Percentiles rank a stretch among this genome's conserved stretches.
Evolutionary conservation across 2,888 invertebrate genomes (phyloP).

Genomic region (Brenthis hecate): DNA sequence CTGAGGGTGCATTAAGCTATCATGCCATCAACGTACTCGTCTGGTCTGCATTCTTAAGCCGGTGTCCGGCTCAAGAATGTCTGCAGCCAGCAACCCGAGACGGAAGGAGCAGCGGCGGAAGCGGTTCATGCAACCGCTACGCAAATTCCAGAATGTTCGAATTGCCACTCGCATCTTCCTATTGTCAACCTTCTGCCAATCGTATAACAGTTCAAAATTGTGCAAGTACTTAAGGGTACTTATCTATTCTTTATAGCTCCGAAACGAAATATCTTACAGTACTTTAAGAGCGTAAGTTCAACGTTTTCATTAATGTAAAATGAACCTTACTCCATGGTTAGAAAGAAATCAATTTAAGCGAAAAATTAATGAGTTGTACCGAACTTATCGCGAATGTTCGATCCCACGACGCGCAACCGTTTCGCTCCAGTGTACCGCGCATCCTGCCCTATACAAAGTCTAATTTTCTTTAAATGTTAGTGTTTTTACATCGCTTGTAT

Average conservation of each 20-base stretch:
- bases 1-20: slow-evolving; percentile 70
- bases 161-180: slow-evolving; percentile 29
- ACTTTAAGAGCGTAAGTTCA: slow-evolving; percentile 42
- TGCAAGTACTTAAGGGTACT: slow-evolving; percentile 37
- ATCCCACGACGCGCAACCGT: slow-evolving; percentile 74
- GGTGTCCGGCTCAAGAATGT: slow-evolving; percentile 74
- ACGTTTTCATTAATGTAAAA: slow-evolving; percentile 28
- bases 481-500: slow-evolving; percentile 39
- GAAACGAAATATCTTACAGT: slow-evolving; percentile 50
- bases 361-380: slow-evolving; percentile 40
- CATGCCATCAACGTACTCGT: slow-evolving; percentile 65
- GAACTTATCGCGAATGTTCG: slow-evolving; percentile 55
- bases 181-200: slow-evolving; percentile 44
- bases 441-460: slow-evolving; percentile 71
- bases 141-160: slow-evolving; percentile 47
- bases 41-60: slow-evolving; percentile 72
- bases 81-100: slow-evolving; percentile 77
- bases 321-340: neutral
- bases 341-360: slow-evolving; percentile 44
- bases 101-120: slow-evolving; percentile 80
- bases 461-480: slow-evolving; percentile 64
- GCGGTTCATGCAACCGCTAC: slow-evolving; percentile 73
- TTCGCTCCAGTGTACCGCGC: slow-evolving; percentile 78
- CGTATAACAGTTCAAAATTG: slow-evolving; percentile 40
- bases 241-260: slow-evolving; percentile 44